Percentiles rank a stretch among this genome's conserved stretches.
These are phyloP conservation scores for Morone saxatilis DNA, from an alignment of 2,113 vertebrate genomes.

Conservation along the genomic window DNA sequence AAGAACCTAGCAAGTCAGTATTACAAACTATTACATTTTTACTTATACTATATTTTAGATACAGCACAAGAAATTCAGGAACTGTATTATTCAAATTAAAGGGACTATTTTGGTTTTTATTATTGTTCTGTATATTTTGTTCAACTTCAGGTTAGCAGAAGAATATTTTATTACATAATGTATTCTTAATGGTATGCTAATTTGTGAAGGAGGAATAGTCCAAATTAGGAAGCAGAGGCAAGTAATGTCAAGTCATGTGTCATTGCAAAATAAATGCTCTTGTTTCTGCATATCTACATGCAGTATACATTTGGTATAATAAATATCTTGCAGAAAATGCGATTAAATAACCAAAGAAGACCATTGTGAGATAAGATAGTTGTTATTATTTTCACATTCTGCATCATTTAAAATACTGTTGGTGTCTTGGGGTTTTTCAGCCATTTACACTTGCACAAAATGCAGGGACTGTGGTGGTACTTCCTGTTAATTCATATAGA, in stretches of 20 bases:
- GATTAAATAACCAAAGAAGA: too few species aligned
- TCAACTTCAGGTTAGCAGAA: not conserved
- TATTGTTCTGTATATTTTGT: not conserved
- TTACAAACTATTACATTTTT: not conserved
- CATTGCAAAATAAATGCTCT: not conserved
- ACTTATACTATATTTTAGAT: not conserved
- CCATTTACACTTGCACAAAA: not conserved
- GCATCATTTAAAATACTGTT: not conserved
- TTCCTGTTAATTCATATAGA: constrained; percentile 53
- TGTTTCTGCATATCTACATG: not conserved
- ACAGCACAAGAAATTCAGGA: not conserved
- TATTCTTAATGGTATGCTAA: not conserved
- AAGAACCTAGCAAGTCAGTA: not conserved
- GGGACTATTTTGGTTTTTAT: not conserved
- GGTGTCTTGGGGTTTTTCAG: not conserved
- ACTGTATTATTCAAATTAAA: not conserved
- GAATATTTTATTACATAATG: not conserved
- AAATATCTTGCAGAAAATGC: not conserved
- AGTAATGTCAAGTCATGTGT: not conserved
- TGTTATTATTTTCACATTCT: not conserved
- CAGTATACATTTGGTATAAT: not conserved
- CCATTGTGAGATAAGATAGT: too few species aligned
- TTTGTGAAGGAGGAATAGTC: not conserved
- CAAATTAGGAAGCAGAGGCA: not conserved
- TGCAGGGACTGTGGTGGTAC: constrained; percentile 3